Evolutionary conservation across 2,797 vertebrate genomes (phyloP), one percentile per base, ranked within the genome.

Genomic region (Crypturellus tataupa): DNA sequence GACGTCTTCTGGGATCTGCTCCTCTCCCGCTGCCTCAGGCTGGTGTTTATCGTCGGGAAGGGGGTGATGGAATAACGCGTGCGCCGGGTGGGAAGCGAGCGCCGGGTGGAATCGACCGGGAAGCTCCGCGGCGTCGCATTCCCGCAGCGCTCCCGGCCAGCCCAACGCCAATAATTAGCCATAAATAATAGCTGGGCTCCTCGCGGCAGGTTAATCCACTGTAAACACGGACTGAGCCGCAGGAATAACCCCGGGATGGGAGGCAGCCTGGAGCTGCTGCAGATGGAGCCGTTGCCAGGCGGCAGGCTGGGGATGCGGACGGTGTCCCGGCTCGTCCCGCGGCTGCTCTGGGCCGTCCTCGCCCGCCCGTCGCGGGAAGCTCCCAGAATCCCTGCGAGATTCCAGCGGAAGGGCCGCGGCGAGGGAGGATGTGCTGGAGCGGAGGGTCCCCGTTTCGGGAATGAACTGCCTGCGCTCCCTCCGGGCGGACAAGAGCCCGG

Each of bases 141-240:
- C 89, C 89, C 35, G 49, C 85, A 42, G 62, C 53, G 86, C 82
- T 83, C 89, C 81, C 79, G 75, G 70, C 51, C 63, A 37, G 83
- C 65, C 60, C 33, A 89, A 62, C 7, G 60, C 87, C 93, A 92
- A 76, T 87, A 94, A 94, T 93, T 49, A 42, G 70, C 85, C 89
- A 85, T 86, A 95, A 95, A 95, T 92, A 91, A 94, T 86, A 84
- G 60, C 82, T 53, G 39, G 85, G 89, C 82, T 95, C 76, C 94
- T 93, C 64, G 18, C 94, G 90, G 94, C 94, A 77, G 93, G 94
- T 90, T 77, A 70, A 84, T 69, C 77, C 87, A 46, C 91, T 84
- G 56, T 72, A 88, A 96, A 93, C 83, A 59, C 14, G 65, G 69
- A 72, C 68, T 23, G 17, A 93, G 81, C 70, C 75, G 78, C 65